Conservation (phyloP, 2,797 vertebrate species). For the Pangasius djambal region DNA sequence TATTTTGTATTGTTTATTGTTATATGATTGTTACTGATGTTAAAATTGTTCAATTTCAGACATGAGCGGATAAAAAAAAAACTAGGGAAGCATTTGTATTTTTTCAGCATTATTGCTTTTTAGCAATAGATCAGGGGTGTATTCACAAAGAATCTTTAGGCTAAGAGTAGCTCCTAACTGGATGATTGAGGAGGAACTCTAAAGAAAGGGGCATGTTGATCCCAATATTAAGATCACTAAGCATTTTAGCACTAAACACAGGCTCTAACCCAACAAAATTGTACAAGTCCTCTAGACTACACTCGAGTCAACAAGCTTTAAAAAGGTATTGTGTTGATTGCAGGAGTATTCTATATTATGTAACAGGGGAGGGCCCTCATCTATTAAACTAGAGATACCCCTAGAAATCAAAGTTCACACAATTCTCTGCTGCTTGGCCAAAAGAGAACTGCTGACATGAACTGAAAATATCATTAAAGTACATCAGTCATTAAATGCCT, state of each 20-base stretch:
- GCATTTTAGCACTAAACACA: background rate
- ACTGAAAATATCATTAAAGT: background rate
- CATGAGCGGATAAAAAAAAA: background rate
- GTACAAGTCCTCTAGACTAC: background rate
- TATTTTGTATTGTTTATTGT: background rate
- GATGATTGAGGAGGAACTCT: background rate
- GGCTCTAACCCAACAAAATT: background rate
- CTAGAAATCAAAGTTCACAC: background rate
- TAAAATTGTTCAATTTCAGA: background rate
- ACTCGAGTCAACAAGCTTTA: background rate
- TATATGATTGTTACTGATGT: background rate
- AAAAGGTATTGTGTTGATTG: background rate
- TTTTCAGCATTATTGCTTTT: background rate
- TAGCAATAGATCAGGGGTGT: background rate
- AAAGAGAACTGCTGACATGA: background rate
- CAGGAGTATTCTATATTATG: background rate
- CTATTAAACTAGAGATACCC: background rate
- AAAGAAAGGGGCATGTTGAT: background rate
- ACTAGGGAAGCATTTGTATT: background rate
- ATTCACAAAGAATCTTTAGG: constrained; percentile 21
- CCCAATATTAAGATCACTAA: background rate
- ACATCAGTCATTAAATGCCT: background rate
- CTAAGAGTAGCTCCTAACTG: background rate
- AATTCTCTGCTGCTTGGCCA: background rate
- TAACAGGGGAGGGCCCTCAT: no score